Evolutionary conservation across 2,797 vertebrate species (phyloP).

Genomic region (Enteromius anoplus): DNA sequence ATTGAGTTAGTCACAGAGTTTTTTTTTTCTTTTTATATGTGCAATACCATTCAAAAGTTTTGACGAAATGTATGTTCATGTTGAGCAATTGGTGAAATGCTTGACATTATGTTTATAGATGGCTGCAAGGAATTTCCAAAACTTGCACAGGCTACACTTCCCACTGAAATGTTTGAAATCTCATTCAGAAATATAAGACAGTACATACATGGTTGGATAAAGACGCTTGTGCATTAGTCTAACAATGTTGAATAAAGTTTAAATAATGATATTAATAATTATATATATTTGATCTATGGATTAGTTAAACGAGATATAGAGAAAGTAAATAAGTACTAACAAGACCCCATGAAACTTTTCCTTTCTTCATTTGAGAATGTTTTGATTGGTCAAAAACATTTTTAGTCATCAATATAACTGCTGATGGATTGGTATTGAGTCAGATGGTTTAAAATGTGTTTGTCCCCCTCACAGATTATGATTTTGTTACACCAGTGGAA

Average conservation of each 20-base stretch:
- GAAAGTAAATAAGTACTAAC: neutral
- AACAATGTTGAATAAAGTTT: neutral
- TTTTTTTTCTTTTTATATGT: neutral
- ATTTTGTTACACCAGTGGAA: slow-evolving; percentile 90
- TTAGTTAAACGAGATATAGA: neutral
- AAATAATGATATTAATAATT: neutral
- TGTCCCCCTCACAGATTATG: slow-evolving; percentile 81
- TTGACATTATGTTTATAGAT: neutral
- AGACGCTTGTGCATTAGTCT: neutral
- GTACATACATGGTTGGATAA: neutral
- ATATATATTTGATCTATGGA: neutral
- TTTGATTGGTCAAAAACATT: neutral
- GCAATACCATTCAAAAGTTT: neutral
- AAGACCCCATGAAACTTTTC: neutral
- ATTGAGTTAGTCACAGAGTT: neutral
- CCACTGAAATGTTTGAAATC: neutral
- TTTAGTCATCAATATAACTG: neutral
- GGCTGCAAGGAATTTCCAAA: neutral
- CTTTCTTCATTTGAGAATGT: neutral
- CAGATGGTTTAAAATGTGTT: neutral
- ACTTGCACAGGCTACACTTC: neutral
- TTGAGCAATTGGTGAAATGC: neutral
- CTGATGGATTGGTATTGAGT: neutral
- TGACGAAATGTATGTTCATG: neutral
- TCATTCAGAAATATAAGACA: neutral